Conservation (phyloP, 2,888 invertebrate species). For the Tinea semifulvella region DNA sequence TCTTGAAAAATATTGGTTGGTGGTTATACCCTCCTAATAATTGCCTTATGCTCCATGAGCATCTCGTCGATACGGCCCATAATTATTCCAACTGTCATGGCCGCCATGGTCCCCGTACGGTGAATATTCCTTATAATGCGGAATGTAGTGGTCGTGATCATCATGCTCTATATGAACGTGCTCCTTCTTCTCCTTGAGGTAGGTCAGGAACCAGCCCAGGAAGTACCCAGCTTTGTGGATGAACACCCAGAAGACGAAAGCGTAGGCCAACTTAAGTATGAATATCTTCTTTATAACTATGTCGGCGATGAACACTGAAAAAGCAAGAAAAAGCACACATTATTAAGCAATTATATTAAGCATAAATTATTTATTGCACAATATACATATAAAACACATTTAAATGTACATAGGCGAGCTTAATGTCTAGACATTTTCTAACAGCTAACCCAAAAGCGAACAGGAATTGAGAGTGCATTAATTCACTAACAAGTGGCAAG, state of each 20-base stretch:
- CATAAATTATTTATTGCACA: not conserved
- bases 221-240: slow-evolving; percentile 58
- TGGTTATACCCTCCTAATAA: too few species aligned
- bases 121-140: slow-evolving; percentile 16
- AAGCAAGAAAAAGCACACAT: slow-evolving; percentile 9
- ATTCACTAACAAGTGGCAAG: too few species aligned
- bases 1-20: too few species aligned
- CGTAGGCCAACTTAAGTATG: slow-evolving; percentile 49
- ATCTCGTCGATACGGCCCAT: slow-evolving; percentile 6
- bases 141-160: slow-evolving; percentile 28
- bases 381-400: too few species aligned
- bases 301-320: slow-evolving; percentile 53
- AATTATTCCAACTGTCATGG: not conserved
- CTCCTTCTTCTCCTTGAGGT: slow-evolving; percentile 47
- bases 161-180: slow-evolving; percentile 30
- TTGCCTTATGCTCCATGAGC: slow-evolving; percentile 5
- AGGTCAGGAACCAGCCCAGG: slow-evolving; percentile 49
- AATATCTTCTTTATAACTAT: slow-evolving; percentile 53
- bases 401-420: too few species aligned
- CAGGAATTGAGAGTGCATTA: too few species aligned
- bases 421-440: too few species aligned
- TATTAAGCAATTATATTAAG: not conserved
- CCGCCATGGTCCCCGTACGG: not conserved
- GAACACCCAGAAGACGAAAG: slow-evolving; percentile 49
- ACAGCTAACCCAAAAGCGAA: too few species aligned